Evolutionary conservation across 2,888 invertebrate genomes (phyloP), one percentile per base, ranked within the genome.

Genomic region (Leptothorax acervorum): DNA sequence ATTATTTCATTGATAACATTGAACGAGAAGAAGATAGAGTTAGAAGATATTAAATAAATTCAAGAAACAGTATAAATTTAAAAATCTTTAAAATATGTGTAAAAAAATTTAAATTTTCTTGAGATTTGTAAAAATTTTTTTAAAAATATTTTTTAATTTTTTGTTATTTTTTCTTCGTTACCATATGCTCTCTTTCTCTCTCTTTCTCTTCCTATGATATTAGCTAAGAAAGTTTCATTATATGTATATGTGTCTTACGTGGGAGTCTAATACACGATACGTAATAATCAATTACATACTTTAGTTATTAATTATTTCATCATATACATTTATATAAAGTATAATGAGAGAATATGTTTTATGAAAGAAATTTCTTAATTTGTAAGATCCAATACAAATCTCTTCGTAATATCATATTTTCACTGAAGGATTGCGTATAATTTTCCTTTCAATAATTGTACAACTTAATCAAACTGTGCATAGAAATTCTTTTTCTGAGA

Each of bases 201-300:
- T 28, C 28, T 28, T 4, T 57, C 28, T 60, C 5, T 60, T 3
- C 31, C 18, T 48, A 3, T 15, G 2, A 66, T 35, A 42, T 60
- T 71, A 65, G 9, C 3, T 60, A 62, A 74, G 83, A 55, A 39
- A 42, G n/a, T 66, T 78, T 78, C 3, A 42, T 66, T 78, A 39
- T 65, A 35, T 35, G 48, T 35, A 35, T 35, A 62, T 35, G 15
- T 31, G 18, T 68, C 11, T 71, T 51, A 35, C 11, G 11, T 12
- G 15, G 18, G 31, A 60, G 6, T 28, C 3, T 23, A 57, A 51
- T 60, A 74, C 6, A n/a, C 5, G 11, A 28, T 45, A 60, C 51
- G 18, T n/a, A 31, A 78, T 42, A 55, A 65, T 53, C 6, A 28
- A 63, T 75, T 62, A 75, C 6, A 23, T 11, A 18, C n/a, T 51